Conservation (phyloP, 2,113 vertebrate species). For the Dolichallabes microphthalmus region DNA sequence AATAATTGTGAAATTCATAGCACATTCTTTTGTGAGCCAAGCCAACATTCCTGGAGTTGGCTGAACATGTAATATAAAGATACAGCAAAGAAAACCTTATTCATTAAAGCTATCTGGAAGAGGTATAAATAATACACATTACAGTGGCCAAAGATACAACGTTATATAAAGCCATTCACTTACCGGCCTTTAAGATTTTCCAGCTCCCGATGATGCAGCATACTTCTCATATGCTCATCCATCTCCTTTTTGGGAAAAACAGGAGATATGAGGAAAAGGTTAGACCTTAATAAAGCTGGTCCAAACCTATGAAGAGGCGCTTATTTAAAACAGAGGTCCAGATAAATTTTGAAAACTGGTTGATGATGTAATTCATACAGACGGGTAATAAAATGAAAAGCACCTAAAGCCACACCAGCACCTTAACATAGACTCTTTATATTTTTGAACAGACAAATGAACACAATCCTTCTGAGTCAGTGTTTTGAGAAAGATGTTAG, state of each 20-base stretch:
- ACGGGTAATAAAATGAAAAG: background rate
- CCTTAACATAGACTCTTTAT: background rate
- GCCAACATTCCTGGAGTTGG: background rate
- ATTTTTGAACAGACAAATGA: background rate
- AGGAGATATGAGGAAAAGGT: background rate
- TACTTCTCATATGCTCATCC: conserved; percentile 94
- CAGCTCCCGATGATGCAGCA: conserved; percentile 97
- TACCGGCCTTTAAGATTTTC: conserved; percentile 97
- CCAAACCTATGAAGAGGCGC: background rate
- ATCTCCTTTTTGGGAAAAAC: conserved; percentile 80
- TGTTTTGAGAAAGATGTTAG: background rate
- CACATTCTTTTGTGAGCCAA: background rate
- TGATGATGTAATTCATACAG: background rate
- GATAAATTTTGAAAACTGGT: background rate
- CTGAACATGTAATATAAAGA: background rate
- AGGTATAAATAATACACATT: background rate
- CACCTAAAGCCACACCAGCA: background rate
- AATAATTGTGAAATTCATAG: background rate
- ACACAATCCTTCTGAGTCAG: background rate
- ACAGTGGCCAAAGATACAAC: background rate
- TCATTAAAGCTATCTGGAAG: background rate
- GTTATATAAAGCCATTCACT: conserved; percentile 48
- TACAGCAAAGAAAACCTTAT: background rate
- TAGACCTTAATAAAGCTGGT: background rate
- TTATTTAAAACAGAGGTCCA: background rate